Conservation (phyloP, 2,888 invertebrate genomes). For the Sclerodermus sp. region DNA sequence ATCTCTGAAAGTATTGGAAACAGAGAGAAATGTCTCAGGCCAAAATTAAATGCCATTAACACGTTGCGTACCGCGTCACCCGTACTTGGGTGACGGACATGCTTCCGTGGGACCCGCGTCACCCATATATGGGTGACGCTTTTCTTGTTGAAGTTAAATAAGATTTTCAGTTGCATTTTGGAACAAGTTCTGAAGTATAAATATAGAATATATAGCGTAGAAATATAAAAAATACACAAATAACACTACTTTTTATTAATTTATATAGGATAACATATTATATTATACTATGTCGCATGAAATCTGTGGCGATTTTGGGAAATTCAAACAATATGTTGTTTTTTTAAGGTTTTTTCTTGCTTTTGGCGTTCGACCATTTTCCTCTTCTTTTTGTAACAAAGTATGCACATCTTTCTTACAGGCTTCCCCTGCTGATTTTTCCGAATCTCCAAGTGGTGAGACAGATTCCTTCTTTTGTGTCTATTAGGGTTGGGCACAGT, state of each 20-base stretch:
- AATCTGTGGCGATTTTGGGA: constrained; percentile 21
- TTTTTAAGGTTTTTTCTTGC: constrained; percentile 24
- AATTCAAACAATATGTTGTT: constrained; percentile 21
- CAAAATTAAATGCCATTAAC: too few species aligned
- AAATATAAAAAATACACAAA: constrained; percentile 15
- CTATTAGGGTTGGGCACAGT: constrained; percentile 8
- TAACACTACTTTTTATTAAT: constrained; percentile 20
- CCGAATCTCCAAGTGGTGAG: constrained; percentile 15
- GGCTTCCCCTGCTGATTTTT: constrained; percentile 18
- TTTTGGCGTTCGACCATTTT: constrained; percentile 18
- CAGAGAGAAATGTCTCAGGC: too few species aligned
- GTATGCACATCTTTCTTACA: constrained; percentile 23
- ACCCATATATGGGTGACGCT: constrained; percentile 3
- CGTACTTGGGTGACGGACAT: constrained; percentile 1
- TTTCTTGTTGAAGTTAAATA: constrained; percentile 13
- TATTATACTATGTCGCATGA: constrained; percentile 9
- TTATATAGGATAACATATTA: constrained; percentile 18
- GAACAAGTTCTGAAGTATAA: constrained; percentile 5
- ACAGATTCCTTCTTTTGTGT: constrained; percentile 9
- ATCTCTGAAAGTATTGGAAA: too few species aligned
- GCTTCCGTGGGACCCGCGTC: too few species aligned
- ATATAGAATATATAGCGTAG: constrained; percentile 15
- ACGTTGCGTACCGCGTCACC: constrained; percentile 9
- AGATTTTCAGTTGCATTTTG: constrained; percentile 12
- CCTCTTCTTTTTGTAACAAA: constrained; percentile 21